Percentiles rank a stretch among this genome's conserved stretches.
Evolutionary conservation across 1,140 invertebrate genomes (phyloP).

Genomic region (Araneus ventricosus): DNA sequence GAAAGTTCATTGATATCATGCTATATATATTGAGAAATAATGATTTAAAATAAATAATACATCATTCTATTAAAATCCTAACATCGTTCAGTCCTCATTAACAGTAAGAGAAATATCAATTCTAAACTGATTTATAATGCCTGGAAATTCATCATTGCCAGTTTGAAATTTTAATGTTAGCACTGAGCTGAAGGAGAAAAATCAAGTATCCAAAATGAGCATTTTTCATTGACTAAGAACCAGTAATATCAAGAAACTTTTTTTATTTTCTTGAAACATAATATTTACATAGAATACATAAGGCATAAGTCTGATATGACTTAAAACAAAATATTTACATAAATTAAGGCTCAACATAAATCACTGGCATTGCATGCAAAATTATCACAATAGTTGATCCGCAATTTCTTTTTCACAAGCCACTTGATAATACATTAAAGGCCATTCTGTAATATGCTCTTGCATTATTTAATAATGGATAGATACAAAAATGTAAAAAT

Average conservation of each 20-base stretch:
- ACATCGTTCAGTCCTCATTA: too few species aligned
- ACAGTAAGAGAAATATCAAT: too few species aligned
- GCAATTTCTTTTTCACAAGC: background rate
- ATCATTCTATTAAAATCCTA: too few species aligned
- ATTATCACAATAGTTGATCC: conserved; percentile 55
- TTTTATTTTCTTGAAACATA: conserved; percentile 35
- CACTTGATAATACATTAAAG: conserved; percentile 10
- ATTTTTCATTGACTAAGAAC: background rate
- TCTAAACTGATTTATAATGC: too few species aligned
- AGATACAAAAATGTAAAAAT: conserved; percentile 64
- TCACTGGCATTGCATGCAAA: conserved; percentile 38
- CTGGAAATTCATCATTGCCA: too few species aligned
- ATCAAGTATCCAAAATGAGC: too few species aligned
- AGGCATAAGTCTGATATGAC: conserved; percentile 43
- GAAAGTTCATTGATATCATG: too few species aligned
- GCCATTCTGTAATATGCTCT: background rate
- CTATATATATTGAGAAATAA: too few species aligned
- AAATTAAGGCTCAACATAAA: conserved; percentile 65
- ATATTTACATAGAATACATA: conserved; percentile 62
- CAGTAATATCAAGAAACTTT: background rate
- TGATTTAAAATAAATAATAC: too few species aligned
- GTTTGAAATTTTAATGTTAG: too few species aligned
- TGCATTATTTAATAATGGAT: background rate
- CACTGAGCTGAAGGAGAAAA: too few species aligned
- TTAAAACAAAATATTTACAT: conserved; percentile 58